These are phyloP conservation scores for Mugil cephalus DNA, from an alignment of 2,113 vertebrate species.

Conservation along the genomic window DNA sequence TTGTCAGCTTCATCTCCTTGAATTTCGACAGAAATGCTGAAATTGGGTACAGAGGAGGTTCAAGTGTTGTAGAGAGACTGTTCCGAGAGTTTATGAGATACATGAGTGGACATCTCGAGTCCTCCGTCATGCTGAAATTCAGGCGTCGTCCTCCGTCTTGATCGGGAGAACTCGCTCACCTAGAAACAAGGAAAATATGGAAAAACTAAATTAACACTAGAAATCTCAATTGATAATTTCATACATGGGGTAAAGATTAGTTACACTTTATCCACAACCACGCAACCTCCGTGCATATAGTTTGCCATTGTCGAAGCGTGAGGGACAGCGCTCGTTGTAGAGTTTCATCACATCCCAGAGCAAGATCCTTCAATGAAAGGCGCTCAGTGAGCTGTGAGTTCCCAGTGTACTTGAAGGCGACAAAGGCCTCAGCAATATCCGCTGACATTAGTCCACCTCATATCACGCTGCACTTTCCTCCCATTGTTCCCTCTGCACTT, in stretches of 20 bases:
- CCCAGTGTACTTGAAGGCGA: constrained; percentile 67
- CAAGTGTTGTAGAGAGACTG: neutral
- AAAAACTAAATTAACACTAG: neutral
- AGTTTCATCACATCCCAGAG: constrained; percentile 52
- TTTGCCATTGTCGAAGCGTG: constrained; percentile 17
- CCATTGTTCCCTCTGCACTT: constrained; percentile 75
- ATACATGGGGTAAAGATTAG: neutral
- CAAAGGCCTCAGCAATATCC: constrained; percentile 79
- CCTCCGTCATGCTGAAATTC: constrained; percentile 8
- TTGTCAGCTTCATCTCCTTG: neutral
- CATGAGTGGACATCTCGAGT: neutral
- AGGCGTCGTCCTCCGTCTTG: neutral
- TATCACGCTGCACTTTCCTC: constrained; percentile 78
- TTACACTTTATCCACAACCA: constrained; percentile 8
- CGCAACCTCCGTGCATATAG: neutral
- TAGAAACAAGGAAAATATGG: constrained; percentile 36
- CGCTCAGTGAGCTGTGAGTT: constrained; percentile 65
- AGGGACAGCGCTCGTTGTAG: constrained; percentile 32
- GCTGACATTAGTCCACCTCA: constrained; percentile 77
- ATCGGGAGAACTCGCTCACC: constrained; percentile 18
- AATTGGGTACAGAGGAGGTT: neutral
- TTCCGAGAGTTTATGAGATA: neutral
- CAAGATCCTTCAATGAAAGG: constrained; percentile 61
- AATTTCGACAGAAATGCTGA: constrained; percentile 11
- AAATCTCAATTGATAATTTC: constrained; percentile 1